Evolutionary conservation across 2,888 invertebrate species (phyloP).

Genomic region (Aspidapion aeneum): DNA sequence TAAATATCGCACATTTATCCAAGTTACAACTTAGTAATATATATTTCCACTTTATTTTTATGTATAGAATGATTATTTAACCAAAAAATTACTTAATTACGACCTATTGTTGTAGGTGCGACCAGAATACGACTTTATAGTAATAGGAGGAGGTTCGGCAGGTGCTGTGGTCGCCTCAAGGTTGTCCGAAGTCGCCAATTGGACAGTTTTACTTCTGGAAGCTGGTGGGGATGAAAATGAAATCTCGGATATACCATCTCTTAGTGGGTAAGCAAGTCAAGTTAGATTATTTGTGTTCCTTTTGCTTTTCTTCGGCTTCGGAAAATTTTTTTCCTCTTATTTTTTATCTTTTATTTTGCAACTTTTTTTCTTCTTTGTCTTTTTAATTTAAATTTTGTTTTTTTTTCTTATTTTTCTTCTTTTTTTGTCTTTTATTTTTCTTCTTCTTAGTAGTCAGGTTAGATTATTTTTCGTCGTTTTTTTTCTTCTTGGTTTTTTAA

Average conservation of each 20-base stretch:
- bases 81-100: too few relatives aligned
- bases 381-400: too few relatives aligned
- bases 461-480: too few relatives aligned
- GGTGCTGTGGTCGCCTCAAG: conserved; percentile 86
- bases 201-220: conserved; percentile 80
- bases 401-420: too few relatives aligned
- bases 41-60: too few relatives aligned
- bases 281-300: not conserved
- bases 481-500: too few relatives aligned
- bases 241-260: conserved; percentile 81
- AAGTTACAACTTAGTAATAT: too few relatives aligned
- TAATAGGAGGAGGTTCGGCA: conserved; percentile 86
- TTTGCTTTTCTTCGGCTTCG: not conserved
- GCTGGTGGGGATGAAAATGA: conserved; percentile 88
- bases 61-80: too few relatives aligned
- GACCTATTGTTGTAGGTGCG: conserved; percentile 55
- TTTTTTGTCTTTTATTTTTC: too few relatives aligned
- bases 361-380: too few relatives aligned
- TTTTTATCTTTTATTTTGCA: not conserved
- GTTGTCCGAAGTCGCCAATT: conserved; percentile 74
- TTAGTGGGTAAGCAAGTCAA: conserved; percentile 55
- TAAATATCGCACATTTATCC: too few relatives aligned
- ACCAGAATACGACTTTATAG: conserved; percentile 80
- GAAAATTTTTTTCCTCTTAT: not conserved
- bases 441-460: too few relatives aligned